phyloP scores from a whole-genome alignment of 2,888 invertebrate genomes.

The Drosophila aldrichi region DNA sequence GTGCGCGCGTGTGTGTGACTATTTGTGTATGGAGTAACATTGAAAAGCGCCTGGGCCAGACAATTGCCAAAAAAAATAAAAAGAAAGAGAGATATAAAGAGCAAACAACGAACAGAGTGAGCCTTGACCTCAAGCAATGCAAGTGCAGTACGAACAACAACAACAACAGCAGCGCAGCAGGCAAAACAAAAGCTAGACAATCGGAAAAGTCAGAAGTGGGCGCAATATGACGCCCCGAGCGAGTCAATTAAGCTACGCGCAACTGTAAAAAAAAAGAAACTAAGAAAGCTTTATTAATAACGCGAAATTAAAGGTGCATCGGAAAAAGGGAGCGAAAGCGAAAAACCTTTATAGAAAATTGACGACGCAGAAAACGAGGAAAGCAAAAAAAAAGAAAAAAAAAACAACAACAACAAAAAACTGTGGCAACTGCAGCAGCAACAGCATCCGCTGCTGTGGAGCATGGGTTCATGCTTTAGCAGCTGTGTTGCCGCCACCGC shows the following conservation, averaged over 20 bases:
- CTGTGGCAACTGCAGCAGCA: constrained; percentile 44
- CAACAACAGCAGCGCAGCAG: constrained; percentile 12
- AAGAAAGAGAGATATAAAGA: constrained; percentile 28
- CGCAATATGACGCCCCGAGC: constrained; percentile 41
- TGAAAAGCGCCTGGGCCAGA: constrained; percentile 45
- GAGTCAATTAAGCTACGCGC: constrained; percentile 45
- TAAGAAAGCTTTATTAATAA: constrained; percentile 1
- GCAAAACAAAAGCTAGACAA: constrained; percentile 26
- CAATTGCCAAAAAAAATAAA: constrained; percentile 41
- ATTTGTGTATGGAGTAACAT: constrained; percentile 50
- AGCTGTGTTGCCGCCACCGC: constrained; percentile 58
- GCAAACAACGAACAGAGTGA: constrained; percentile 34
- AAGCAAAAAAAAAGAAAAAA: not conserved
- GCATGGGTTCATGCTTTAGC: constrained; percentile 76
- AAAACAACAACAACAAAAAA: not conserved
- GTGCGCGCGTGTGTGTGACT: constrained; percentile 19
- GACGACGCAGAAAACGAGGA: not conserved
- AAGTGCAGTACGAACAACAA: constrained; percentile 33
- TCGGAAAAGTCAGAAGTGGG: constrained; percentile 21
- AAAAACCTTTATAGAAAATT: constrained; percentile 15
- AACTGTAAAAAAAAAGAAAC: constrained; percentile 29
- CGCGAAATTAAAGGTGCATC: constrained; percentile 25
- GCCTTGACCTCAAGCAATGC: constrained; percentile 73
- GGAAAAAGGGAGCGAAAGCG: constrained; percentile 8
- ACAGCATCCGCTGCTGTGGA: constrained; percentile 39